Conservation (phyloP, 2,888 invertebrate genomes). For the Limulus polyphemus region DNA sequence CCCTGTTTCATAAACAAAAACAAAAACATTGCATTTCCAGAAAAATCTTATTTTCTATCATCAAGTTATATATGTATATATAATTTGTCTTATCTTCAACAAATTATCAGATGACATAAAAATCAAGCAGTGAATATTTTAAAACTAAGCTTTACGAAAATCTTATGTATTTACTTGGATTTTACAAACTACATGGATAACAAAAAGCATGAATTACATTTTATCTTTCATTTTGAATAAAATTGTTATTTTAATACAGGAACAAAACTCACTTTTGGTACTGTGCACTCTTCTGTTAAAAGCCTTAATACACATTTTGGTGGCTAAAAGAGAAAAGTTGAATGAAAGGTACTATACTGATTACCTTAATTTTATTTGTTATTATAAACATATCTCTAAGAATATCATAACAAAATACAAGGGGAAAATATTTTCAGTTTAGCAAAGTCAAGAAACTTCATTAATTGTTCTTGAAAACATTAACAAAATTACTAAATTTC, state of each 20-base stretch:
- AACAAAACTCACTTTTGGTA: slow-evolving; percentile 55
- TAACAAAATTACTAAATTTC: no score
- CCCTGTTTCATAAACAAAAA: slow-evolving; percentile 43
- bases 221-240: neutral
- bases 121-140: no score
- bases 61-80: neutral
- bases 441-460: no score
- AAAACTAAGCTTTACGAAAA: no score
- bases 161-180: no score
- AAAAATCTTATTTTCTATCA: neutral
- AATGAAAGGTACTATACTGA: neutral
- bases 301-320: slow-evolving; percentile 74
- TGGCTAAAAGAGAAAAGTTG: slow-evolving; percentile 39
- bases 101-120: neutral
- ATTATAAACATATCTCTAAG: no score
- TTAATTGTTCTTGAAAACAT: no score
- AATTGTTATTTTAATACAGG: neutral
- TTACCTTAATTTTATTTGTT: no score
- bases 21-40: neutral
- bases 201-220: no score
- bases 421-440: no score
- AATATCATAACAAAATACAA: no score
- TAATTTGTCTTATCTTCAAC: slow-evolving; percentile 3
- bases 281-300: slow-evolving; percentile 80
- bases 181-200: no score